Conservation (phyloP, 2,888 invertebrate species). For the Andrena marginata region DNA sequence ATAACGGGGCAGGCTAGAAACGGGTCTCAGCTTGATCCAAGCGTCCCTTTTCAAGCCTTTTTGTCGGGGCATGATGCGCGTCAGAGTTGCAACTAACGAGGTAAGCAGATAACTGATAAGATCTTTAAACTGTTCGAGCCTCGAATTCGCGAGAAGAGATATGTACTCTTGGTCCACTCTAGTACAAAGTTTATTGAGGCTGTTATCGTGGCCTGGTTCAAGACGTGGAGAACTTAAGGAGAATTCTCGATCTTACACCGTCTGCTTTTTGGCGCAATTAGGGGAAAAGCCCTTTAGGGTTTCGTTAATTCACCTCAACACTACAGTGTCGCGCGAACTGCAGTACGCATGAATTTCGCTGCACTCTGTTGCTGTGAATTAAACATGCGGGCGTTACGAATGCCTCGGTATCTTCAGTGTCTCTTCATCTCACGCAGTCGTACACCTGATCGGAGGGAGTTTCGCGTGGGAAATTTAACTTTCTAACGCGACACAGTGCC, state of each 20-base stretch:
- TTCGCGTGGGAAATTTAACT: conserved; percentile 5
- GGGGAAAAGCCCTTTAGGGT: neutral
- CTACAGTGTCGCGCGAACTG: neutral
- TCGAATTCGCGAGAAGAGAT: conserved; percentile 4
- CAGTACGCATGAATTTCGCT: neutral
- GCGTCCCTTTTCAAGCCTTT: neutral
- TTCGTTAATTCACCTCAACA: neutral
- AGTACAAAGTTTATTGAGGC: neutral
- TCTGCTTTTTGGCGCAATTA: conserved; percentile 2
- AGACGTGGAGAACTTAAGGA: neutral
- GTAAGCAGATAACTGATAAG: neutral
- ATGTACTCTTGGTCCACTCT: too few relatives aligned
- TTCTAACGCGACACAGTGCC: neutral
- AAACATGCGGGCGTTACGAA: conserved; percentile 4
- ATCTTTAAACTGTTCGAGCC: neutral
- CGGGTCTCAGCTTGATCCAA: conserved; percentile 3
- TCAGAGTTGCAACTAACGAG: neutral
- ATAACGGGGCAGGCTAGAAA: conserved; percentile 1
- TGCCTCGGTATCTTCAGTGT: neutral
- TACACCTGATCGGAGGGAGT: neutral
- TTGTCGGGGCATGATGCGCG: neutral
- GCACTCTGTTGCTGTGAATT: neutral
- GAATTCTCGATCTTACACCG: neutral
- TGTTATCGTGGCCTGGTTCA: neutral
- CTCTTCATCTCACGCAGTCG: neutral